Evolutionary conservation across 2,113 vertebrate species (phyloP), one percentile per base, ranked within the genome.

Genomic region (Melospiza melodia): DNA sequence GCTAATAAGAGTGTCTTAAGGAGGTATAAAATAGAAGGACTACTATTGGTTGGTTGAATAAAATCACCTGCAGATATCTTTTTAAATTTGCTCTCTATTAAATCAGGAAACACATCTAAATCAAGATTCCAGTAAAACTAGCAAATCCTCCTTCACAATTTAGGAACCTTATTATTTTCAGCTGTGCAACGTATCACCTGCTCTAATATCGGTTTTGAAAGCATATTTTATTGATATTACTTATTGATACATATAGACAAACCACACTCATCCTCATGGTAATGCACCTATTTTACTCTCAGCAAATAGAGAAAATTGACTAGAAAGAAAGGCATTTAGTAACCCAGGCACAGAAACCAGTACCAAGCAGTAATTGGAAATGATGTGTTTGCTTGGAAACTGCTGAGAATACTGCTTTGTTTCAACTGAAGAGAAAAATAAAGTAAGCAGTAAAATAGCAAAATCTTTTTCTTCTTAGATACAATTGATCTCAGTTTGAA

Each of bases 331-430:
- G 16, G 3, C 7, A 46, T 91, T 94, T n/a, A 89, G 72, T 67
- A 97, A 95, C 75, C 44, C 46, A 92, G 67, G 75, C 76, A 97
- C 48, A 94, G 69, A 98, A 98, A 83, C 52, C 46, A 95, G 39
- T 94, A 86, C 74, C 89, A 96, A 97, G n/a, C 27, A 84, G 58
- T 92, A 97, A 94, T 75, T 95, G 79, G 84, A 97, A 97, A 97
- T 89, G 0, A 96, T 91, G 15, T 37, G 63, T 95, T 97, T 84
- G 39, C 92, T 89, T 94, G 58, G 92, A 95, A 97, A 97, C 87
- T 97, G 77, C 69, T 94, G 88, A 97, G 87, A 97, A 84, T 79
- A 91, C 59, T 69, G 74, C 24, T 97, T 97, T 95, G 76, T 95
- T 97, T 97, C 91, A 97, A 41, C 22, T 72, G 69, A 96, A 95